These are phyloP conservation scores for Ectemnius lituratus DNA, from an alignment of 2,888 invertebrate genomes.

Conservation along the genomic window DNA sequence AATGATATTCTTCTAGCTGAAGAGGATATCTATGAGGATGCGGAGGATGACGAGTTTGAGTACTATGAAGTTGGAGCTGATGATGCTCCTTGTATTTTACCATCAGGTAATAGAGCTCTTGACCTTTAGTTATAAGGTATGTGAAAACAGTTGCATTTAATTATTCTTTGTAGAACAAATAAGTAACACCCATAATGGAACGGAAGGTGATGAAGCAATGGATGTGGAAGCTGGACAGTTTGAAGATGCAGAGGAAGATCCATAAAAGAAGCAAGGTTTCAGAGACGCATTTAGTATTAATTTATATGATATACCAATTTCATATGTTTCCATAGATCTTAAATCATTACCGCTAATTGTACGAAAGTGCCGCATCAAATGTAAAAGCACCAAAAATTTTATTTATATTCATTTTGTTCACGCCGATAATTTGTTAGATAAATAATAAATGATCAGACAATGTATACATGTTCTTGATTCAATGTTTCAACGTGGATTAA, in stretches of 20 bases:
- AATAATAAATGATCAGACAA: conserved; percentile 65
- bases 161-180: conserved; percentile 71
- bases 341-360: conserved; percentile 61
- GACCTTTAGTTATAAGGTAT: background rate
- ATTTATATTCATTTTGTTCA: conserved; percentile 77
- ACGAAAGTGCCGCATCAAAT: conserved; percentile 57
- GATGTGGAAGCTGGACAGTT: conserved; percentile 80
- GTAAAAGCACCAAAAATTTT: conserved; percentile 70
- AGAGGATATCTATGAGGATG: conserved; percentile 79
- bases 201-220: conserved; percentile 77
- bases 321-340: conserved; percentile 65
- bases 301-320: conserved; percentile 63
- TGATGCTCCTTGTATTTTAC: conserved; percentile 74
- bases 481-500: too few relatives aligned
- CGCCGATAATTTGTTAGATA: conserved; percentile 72
- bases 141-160: background rate
- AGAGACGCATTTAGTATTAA: conserved; percentile 72
- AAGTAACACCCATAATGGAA: conserved; percentile 75
- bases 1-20: conserved; percentile 68
- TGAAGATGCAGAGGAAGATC: conserved; percentile 81
- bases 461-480: conserved; percentile 33
- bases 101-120: conserved; percentile 63
- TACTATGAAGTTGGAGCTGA: conserved; percentile 78
- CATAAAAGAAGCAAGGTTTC: conserved; percentile 62
- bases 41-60: conserved; percentile 77